phyloP scores from a whole-genome alignment of 2,888 invertebrate species.

The Norana najaformis region DNA sequence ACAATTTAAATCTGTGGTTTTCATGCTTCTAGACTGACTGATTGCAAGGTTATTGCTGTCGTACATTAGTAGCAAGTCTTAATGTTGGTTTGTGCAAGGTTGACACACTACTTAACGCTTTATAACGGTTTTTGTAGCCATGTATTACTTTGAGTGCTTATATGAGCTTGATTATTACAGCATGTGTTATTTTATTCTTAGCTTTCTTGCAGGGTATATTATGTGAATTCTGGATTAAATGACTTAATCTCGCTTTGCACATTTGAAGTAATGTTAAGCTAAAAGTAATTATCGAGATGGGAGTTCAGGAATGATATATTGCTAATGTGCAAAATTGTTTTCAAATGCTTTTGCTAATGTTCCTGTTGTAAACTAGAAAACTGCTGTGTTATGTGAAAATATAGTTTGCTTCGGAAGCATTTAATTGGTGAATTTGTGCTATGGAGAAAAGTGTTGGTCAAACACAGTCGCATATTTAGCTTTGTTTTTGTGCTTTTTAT shows the following conservation, averaged over 20 bases:
- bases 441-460: neutral
- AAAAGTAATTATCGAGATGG: neutral
- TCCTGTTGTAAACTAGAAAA: constrained; percentile 1
- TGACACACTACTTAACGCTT: neutral
- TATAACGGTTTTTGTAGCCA: neutral
- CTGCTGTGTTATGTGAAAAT: neutral
- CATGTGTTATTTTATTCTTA: neutral
- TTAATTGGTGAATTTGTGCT: neutral
- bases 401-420: neutral
- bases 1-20: neutral
- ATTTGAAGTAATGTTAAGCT: neutral
- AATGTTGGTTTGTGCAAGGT: neutral
- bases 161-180: neutral
- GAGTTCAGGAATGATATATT: neutral
- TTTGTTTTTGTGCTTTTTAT: no score
- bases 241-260: no score
- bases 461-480: no score
- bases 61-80: neutral
- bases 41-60: neutral
- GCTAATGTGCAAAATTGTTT: neutral
- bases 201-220: neutral
- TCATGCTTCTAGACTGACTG: neutral
- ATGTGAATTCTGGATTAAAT: neutral
- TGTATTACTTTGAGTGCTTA: neutral
- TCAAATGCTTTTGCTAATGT: neutral